phyloP scores from a whole-genome alignment of 1,140 invertebrate genomes.

The Papilio helenus region DNA sequence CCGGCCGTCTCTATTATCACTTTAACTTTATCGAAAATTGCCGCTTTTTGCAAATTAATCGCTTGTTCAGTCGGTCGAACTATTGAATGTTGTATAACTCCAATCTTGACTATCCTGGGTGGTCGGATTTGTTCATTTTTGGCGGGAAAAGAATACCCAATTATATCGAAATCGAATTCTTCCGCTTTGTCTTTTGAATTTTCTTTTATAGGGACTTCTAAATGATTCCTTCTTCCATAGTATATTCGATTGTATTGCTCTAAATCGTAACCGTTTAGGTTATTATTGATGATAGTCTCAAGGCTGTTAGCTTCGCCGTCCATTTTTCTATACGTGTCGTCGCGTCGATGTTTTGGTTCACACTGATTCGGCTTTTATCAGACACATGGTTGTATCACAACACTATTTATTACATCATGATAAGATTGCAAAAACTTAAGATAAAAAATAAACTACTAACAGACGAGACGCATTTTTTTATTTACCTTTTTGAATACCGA shows the following conservation, averaged over 20 bases:
- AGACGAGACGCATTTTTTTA: not conserved
- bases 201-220: slow-evolving; percentile 69
- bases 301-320: slow-evolving; percentile 76
- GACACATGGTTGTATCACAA: slow-evolving; percentile 13
- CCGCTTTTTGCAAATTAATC: slow-evolving; percentile 90
- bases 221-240: slow-evolving; percentile 85
- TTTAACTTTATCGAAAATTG: slow-evolving; percentile 91
- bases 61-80: slow-evolving; percentile 90
- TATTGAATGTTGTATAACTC: slow-evolving; percentile 95
- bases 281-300: slow-evolving; percentile 73
- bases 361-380: slow-evolving; percentile 23
- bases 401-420: slow-evolving; percentile 29
- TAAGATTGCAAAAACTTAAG: slow-evolving; percentile 26
- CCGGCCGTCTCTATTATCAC: slow-evolving; percentile 93
- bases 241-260: slow-evolving; percentile 90
- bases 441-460: not conserved
- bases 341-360: not conserved
- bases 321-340: slow-evolving; percentile 47
- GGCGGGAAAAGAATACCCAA: slow-evolving; percentile 88
- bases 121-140: slow-evolving; percentile 87
- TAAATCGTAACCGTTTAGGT: slow-evolving; percentile 85
- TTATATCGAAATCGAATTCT: slow-evolving; percentile 89
- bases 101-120: slow-evolving; percentile 90
- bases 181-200: slow-evolving; percentile 66
- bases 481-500: not conserved